phyloP scores from a whole-genome alignment of 2,797 vertebrate genomes.

The Crotalus adamanteus region DNA sequence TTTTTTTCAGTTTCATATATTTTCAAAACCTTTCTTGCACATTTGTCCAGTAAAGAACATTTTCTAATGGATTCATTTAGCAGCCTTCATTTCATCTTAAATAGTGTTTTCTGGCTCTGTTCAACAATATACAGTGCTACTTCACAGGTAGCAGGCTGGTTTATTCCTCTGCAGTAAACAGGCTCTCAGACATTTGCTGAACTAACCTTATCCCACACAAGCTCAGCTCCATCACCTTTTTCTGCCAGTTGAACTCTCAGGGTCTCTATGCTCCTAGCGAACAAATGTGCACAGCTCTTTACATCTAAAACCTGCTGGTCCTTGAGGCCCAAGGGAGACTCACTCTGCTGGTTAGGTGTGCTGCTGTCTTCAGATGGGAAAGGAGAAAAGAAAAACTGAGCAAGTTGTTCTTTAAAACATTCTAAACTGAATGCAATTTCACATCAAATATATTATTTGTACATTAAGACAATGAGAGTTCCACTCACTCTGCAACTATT shows the following conservation, averaged over 20 bases:
- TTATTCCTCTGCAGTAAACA: background rate
- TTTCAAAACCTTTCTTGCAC: background rate
- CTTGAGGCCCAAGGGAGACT: slow-evolving; percentile 79
- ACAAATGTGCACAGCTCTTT: slow-evolving; percentile 84
- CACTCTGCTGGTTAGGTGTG: slow-evolving; percentile 74
- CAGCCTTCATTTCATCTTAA: background rate
- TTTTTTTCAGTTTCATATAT: background rate
- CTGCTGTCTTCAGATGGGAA: slow-evolving; percentile 60
- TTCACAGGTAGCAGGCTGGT: background rate
- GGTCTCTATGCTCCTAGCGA: slow-evolving; percentile 88
- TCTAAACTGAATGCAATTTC: background rate
- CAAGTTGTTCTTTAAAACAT: background rate
- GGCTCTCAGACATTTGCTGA: background rate
- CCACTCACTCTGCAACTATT: background rate
- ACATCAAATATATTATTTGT: background rate
- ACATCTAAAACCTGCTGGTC: slow-evolving; percentile 93
- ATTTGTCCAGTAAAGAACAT: background rate
- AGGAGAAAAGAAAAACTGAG: background rate
- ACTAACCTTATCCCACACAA: slow-evolving; percentile 96
- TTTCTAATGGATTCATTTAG: background rate
- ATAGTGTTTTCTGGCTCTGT: background rate
- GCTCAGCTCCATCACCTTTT: slow-evolving; percentile 87
- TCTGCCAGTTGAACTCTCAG: slow-evolving; percentile 82
- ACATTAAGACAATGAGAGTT: background rate
- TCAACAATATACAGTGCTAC: background rate